phyloP scores from a whole-genome alignment of 1,140 invertebrate genomes.

The Ceratina japonica region DNA sequence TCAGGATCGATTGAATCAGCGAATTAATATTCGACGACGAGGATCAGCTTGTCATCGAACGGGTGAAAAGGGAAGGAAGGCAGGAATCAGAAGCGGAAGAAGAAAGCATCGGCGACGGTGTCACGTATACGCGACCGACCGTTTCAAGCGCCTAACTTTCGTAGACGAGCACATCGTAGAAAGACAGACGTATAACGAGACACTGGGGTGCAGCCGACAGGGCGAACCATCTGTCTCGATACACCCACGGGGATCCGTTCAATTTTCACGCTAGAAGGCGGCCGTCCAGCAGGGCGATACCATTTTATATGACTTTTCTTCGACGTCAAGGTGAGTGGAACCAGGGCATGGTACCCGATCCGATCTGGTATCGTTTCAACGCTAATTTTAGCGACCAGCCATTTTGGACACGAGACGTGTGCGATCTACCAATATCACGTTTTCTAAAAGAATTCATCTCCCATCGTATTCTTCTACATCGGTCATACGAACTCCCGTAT shows the following conservation, averaged over 20 bases:
- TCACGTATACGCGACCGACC: constrained; percentile 33
- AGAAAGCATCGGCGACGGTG: constrained; percentile 13
- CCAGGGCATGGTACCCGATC: constrained; percentile 25
- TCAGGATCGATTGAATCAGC: neutral
- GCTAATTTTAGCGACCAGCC: constrained; percentile 74
- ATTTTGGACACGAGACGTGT: constrained; percentile 72
- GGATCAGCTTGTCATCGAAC: neutral
- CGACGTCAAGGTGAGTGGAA: constrained; percentile 84
- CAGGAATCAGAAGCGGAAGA: neutral
- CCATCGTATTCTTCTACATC: neutral
- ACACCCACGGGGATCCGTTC: constrained; percentile 64
- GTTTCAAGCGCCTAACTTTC: constrained; percentile 24
- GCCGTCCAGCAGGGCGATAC: constrained; percentile 89
- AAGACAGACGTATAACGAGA: constrained; percentile 38
- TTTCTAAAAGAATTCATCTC: constrained; percentile 54
- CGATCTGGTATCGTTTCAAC: constrained; percentile 30
- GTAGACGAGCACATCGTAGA: constrained; percentile 22
- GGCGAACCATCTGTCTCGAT: constrained; percentile 75
- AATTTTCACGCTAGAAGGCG: constrained; percentile 79
- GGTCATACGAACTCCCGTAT: neutral
- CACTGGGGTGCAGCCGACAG: constrained; percentile 64
- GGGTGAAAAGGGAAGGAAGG: neutral
- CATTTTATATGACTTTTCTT: constrained; percentile 92
- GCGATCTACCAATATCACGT: constrained; percentile 41
- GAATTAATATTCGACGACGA: constrained; percentile 2